Conservation (phyloP, 2,888 invertebrate species). For the Hymenopus coronatus region DNA sequence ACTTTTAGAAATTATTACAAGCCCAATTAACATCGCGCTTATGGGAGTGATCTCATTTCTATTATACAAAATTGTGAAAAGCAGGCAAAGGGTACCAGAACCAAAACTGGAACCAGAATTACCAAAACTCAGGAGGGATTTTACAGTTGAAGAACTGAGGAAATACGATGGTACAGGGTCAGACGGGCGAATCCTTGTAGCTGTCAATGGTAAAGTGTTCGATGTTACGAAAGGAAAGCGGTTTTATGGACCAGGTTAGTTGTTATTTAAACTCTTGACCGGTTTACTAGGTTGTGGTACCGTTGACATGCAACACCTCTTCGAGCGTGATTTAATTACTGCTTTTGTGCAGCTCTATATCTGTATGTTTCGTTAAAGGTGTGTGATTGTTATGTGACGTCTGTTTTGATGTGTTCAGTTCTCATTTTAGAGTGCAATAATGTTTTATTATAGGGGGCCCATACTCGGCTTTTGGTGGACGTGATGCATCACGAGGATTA, state of each 20-base stretch:
- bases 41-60: slow-evolving; percentile 67
- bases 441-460: slow-evolving; percentile 69
- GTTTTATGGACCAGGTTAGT: slow-evolving; percentile 90
- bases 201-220: slow-evolving; percentile 92
- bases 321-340: background rate
- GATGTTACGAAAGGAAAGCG: slow-evolving; percentile 88
- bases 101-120: slow-evolving; percentile 57
- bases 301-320: too few species aligned
- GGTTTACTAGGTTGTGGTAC: background rate
- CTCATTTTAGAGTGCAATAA: background rate
- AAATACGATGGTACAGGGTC: slow-evolving; percentile 82
- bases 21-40: slow-evolving; percentile 68
- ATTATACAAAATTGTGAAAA: slow-evolving; percentile 71
- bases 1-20: slow-evolving; percentile 61
- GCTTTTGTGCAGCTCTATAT: background rate
- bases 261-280: slow-evolving; percentile 34
- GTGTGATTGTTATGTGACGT: background rate
- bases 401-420: background rate
- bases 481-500: slow-evolving; percentile 91
- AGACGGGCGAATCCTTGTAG: slow-evolving; percentile 86
- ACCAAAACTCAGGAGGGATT: slow-evolving; percentile 82
- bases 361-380: background rate
- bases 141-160: slow-evolving; percentile 82
- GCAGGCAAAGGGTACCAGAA: slow-evolving; percentile 39
- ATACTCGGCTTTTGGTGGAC: slow-evolving; percentile 91